Evolutionary conservation across 2,888 invertebrate species (phyloP).

Genomic region (Phytoseiulus persimilis): DNA sequence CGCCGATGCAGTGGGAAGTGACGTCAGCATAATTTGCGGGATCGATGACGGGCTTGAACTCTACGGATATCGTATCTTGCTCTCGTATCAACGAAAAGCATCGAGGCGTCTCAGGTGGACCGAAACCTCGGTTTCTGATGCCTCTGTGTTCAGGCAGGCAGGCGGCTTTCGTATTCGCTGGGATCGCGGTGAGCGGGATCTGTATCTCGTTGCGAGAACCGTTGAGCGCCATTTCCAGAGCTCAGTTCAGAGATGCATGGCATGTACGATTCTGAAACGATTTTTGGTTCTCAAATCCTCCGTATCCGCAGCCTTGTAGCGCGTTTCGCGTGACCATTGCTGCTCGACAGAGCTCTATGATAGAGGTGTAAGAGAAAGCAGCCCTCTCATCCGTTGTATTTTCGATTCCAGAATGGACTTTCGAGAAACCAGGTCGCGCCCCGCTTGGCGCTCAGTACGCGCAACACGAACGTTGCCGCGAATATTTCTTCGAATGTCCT

Average conservation of each 20-base stretch:
- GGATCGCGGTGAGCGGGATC: background rate
- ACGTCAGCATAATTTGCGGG: background rate
- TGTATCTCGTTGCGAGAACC: background rate
- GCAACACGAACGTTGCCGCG: slow-evolving; percentile 11
- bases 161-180: no score
- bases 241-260: no score
- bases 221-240: background rate
- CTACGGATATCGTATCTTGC: no score
- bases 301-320: background rate
- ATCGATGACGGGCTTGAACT: no score
- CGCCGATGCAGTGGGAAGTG: background rate
- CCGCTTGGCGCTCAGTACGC: slow-evolving; percentile 16
- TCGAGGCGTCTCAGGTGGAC: background rate
- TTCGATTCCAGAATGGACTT: background rate
- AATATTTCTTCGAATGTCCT: background rate
- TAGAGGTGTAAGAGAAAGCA: no score
- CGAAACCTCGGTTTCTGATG: background rate
- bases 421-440: background rate
- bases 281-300: no score
- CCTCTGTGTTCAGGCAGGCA: background rate
- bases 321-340: background rate
- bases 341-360: no score
- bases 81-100: no score
- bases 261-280: no score
- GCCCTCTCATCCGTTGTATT: background rate